A percentile compares a stretch with the other conserved stretches of the same genome.
Conservation (phyloP, 2,888 invertebrate species). For the Sicus ferrugineus region DNA sequence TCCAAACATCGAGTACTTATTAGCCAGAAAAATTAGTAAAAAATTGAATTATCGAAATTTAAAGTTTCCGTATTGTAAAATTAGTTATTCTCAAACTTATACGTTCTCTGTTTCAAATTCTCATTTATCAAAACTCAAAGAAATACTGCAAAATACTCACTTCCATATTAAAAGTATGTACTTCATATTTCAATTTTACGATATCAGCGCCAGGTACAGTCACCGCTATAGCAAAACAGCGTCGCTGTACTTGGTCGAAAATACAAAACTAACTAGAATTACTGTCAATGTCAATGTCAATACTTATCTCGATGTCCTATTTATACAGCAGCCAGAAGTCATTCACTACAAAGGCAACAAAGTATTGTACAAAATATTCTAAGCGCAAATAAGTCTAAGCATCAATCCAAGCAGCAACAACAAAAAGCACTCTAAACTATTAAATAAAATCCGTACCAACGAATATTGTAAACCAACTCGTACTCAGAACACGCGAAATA, state of each 20-base stretch:
- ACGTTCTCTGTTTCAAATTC: not conserved
- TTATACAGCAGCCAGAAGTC: slow-evolving; percentile 2
- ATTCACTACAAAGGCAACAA: slow-evolving; percentile 23
- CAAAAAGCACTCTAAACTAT: not conserved
- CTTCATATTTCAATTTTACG: not conserved
- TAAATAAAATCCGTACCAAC: slow-evolving; percentile 23
- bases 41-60: slow-evolving; percentile 4
- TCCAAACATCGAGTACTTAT: no score
- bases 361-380: slow-evolving; percentile 31
- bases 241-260: not conserved
- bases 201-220: not conserved
- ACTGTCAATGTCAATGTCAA: slow-evolving; percentile 21
- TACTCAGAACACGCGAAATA: not conserved
- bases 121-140: not conserved
- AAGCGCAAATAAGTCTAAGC: slow-evolving; percentile 6
- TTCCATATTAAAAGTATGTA: not conserved
- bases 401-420: not conserved
- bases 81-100: not conserved
- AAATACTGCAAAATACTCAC: not conserved
- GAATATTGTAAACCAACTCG: slow-evolving; percentile 19
- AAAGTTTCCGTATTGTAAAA: not conserved
- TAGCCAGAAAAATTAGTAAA: no score
- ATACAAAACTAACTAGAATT: not conserved
- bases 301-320: slow-evolving; percentile 25
- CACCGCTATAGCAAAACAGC: not conserved